Evolutionary conservation across 2,113 vertebrate genomes (phyloP).

Genomic region (Corythornis vintsioides): DNA sequence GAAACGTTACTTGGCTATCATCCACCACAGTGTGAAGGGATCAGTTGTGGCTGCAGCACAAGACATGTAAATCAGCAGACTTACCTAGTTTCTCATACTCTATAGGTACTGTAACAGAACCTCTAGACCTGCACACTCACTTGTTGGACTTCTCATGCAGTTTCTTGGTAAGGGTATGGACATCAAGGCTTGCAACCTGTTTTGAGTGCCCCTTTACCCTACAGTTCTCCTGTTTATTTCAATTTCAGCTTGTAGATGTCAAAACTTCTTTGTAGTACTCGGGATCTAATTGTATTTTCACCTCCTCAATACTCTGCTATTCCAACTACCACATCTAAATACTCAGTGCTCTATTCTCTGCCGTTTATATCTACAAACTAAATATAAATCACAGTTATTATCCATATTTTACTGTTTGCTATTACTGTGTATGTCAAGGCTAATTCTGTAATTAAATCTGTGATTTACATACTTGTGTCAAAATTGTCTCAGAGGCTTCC

Average conservation of each 20-base stretch:
- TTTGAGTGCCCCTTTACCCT: not conserved
- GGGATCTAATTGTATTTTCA: not conserved
- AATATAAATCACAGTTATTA: not conserved
- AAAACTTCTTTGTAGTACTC: not conserved
- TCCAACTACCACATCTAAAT: not conserved
- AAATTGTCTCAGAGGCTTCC: not conserved
- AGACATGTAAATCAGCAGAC: not conserved
- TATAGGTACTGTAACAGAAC: too few species aligned
- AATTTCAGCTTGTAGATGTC: not conserved
- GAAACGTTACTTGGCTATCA: not conserved
- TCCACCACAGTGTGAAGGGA: not conserved
- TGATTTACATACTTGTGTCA: not conserved
- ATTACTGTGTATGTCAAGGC: not conserved
- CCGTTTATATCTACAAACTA: not conserved
- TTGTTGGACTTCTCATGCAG: not conserved
- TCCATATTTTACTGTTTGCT: not conserved
- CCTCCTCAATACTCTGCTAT: not conserved
- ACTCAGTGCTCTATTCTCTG: not conserved
- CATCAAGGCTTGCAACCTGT: not conserved
- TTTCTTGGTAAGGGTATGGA: not conserved
- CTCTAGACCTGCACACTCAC: not conserved
- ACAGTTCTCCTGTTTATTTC: not conserved
- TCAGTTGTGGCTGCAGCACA: not conserved
- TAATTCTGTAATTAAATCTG: not conserved
- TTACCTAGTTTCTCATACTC: too few species aligned